phyloP scores from a whole-genome alignment of 2,797 vertebrate species.

The Hafferia zeledoni region DNA sequence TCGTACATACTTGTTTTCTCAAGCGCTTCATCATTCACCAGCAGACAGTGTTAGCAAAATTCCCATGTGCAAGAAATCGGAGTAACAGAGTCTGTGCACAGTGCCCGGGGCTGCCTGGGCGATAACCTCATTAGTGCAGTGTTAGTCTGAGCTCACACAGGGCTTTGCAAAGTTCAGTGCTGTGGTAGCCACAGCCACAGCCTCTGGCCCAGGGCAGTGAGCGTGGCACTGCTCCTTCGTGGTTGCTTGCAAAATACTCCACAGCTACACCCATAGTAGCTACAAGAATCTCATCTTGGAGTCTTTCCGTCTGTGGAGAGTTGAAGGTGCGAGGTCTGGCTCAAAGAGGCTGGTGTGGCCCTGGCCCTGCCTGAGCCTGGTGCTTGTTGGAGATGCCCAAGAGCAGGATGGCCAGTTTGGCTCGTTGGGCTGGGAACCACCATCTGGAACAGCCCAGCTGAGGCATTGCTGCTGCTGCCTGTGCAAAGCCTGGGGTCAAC shows the following conservation, averaged over 20 bases:
- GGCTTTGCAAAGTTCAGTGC: neutral
- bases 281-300: neutral
- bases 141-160: neutral
- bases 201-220: neutral
- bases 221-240: accelerated
- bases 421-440: neutral
- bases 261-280: accelerated
- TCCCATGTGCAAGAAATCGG: conserved; percentile 23
- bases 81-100: neutral
- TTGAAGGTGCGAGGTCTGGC: neutral
- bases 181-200: neutral
- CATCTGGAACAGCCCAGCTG: neutral
- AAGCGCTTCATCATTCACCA: conserved; percentile 42
- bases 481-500: neutral
- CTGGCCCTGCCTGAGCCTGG: neutral
- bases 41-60: conserved; percentile 36
- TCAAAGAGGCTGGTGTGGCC: neutral
- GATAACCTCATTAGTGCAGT: conserved; percentile 30
- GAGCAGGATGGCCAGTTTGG: neutral
- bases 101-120: neutral
- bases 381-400: neutral
- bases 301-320: neutral
- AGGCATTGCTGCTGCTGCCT: neutral
- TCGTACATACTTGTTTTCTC: conserved; percentile 49
- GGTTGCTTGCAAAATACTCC: neutral